Percentiles rank a stretch among this genome's conserved stretches.
phyloP scores from a whole-genome alignment of 2,888 invertebrate genomes.

The Bombylius discolor region DNA sequence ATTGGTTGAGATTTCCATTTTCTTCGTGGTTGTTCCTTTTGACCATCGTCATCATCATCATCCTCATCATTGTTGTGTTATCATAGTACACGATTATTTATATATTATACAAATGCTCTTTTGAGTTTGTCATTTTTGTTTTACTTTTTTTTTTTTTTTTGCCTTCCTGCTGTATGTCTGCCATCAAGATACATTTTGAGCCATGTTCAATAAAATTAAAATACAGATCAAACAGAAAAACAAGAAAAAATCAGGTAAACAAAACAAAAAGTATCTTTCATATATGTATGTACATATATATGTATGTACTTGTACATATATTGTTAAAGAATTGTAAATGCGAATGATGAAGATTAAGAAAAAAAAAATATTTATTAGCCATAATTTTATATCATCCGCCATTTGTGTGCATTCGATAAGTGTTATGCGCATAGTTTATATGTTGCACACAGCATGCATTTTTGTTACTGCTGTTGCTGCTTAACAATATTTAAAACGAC shows the following conservation, averaged over 20 bases:
- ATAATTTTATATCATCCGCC: slow-evolving; percentile 14
- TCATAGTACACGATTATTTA: background rate
- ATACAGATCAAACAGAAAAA: background rate
- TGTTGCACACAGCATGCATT: background rate
- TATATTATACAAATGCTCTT: background rate
- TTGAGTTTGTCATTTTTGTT: too few species aligned
- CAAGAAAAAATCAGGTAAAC: background rate
- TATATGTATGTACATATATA: too few species aligned
- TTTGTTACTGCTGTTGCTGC: background rate
- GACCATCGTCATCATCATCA: too few species aligned
- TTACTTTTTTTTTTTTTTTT: too few species aligned
- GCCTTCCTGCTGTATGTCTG: background rate
- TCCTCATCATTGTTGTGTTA: background rate
- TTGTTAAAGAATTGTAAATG: background rate
- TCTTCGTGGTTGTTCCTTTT: background rate
- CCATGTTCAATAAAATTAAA: slow-evolving; percentile 8
- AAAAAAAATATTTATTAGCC: slow-evolving; percentile 16
- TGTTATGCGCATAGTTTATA: slow-evolving; percentile 3
- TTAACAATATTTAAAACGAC: background rate
- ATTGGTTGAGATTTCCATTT: slow-evolving; percentile 20
- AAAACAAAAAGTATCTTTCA: too few species aligned
- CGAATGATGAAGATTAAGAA: background rate
- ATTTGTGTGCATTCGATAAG: slow-evolving; percentile 14
- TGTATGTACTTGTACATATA: background rate
- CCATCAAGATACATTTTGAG: background rate